A percentile compares a stretch with the other conserved stretches of the same genome.
Evolutionary conservation across 2,797 vertebrate genomes (phyloP).

Genomic region (Hoplostethus mediterraneus): DNA sequence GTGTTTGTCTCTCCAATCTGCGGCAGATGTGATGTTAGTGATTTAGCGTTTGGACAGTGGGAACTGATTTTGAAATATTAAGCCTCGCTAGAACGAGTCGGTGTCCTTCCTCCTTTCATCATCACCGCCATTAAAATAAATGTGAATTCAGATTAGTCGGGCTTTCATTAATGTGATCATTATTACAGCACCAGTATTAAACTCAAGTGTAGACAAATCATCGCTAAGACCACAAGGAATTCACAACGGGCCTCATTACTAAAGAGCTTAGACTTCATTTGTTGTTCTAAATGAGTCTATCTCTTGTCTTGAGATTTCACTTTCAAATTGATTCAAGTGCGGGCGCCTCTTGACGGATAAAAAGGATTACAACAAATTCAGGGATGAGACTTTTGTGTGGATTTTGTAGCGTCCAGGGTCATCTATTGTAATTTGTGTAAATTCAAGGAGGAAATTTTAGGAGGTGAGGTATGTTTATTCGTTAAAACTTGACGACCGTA

Average conservation of each 20-base stretch:
- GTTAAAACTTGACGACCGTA: no score
- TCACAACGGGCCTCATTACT: conserved; percentile 60
- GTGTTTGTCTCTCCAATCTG: no score
- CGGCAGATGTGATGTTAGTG: no score
- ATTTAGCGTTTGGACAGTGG: no score
- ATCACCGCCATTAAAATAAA: background rate
- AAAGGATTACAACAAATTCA: background rate
- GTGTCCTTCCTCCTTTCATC: background rate
- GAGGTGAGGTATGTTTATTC: no score
- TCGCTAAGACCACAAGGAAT: conserved; percentile 34
- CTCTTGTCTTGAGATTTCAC: background rate
- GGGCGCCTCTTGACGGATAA: background rate
- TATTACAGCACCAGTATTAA: conserved; percentile 35
- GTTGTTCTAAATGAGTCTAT: conserved; percentile 22
- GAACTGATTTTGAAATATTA: no score
- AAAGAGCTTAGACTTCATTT: conserved; percentile 12
- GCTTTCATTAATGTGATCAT: conserved; percentile 40
- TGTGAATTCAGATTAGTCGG: conserved; percentile 35
- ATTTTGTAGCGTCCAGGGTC: no score
- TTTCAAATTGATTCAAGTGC: background rate
- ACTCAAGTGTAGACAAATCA: conserved; percentile 22
- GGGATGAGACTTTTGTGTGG: no score
- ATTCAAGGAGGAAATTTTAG: no score
- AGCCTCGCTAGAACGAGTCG: background rate
- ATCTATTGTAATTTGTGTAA: no score